phyloP scores from a whole-genome alignment of 2,888 invertebrate genomes.

The Leptogaster cylindrica region DNA sequence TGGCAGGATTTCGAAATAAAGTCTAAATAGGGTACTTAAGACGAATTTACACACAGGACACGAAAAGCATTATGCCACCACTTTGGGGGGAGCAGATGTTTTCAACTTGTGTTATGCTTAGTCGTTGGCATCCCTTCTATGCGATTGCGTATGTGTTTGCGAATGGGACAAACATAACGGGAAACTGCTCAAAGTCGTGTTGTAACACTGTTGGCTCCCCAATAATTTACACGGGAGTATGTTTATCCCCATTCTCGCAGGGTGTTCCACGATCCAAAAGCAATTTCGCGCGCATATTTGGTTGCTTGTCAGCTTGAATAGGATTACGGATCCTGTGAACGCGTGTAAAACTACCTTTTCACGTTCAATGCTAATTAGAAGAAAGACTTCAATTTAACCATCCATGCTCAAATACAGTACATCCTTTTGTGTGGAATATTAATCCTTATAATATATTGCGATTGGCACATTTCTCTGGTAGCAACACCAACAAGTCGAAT shows the following conservation, averaged over 20 bases:
- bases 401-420: no score
- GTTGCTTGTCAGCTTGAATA: constrained; percentile 30
- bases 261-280: constrained; percentile 20
- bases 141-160: constrained; percentile 6
- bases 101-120: constrained; percentile 12
- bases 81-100: constrained; percentile 49
- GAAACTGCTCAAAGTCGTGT: constrained; percentile 12
- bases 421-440: no score
- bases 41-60: constrained; percentile 51
- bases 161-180: constrained; percentile 14
- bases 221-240: constrained; percentile 27
- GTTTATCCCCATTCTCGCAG: background rate
- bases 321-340: constrained; percentile 22
- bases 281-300: constrained; percentile 26
- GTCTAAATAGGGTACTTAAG: constrained; percentile 51
- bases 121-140: background rate
- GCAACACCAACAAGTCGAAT: no score
- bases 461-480: no score
- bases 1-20: constrained; percentile 47
- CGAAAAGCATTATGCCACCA: constrained; percentile 51
- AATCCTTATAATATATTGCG: no score
- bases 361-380: no score
- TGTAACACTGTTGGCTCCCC: constrained; percentile 18
- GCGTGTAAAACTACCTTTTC: no score
- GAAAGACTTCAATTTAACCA: no score